Evolutionary conservation across 2,113 vertebrate species (phyloP).

Genomic region (Ophiodon elongatus): DNA sequence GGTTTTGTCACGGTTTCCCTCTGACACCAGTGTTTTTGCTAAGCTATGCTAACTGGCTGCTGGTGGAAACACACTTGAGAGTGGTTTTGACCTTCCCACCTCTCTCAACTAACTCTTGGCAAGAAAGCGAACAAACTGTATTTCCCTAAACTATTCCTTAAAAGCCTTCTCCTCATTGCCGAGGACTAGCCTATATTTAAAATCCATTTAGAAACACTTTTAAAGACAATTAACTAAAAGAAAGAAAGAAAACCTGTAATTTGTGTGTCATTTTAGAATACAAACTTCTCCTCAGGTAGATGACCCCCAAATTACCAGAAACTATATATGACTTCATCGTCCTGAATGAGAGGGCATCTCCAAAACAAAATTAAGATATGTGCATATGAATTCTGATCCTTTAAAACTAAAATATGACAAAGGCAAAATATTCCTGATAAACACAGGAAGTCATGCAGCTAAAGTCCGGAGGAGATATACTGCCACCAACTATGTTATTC

Average conservation of each 20-base stretch:
- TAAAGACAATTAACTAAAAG: neutral
- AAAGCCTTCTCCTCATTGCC: neutral
- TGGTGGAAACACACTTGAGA: neutral
- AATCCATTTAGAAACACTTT: neutral
- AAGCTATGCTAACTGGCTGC: neutral
- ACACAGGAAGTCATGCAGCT: neutral
- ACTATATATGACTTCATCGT: neutral
- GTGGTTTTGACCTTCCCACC: neutral
- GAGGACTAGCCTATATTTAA: neutral
- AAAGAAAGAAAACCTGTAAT: neutral
- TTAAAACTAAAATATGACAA: neutral
- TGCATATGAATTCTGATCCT: neutral
- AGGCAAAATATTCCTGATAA: neutral
- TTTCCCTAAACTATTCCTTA: neutral
- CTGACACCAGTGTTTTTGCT: neutral
- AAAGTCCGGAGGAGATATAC: neutral
- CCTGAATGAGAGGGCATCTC: neutral
- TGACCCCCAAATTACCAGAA: neutral
- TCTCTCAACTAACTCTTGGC: neutral
- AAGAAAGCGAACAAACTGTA: neutral
- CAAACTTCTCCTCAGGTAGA: neutral
- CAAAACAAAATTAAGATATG: neutral
- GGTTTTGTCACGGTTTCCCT: neutral
- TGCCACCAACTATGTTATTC: too few relatives aligned
- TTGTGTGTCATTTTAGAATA: neutral